Percentiles rank a stretch among this genome's conserved stretches.
Evolutionary conservation across 2,888 invertebrate genomes (phyloP).

Genomic region (Plusia festucae): DNA sequence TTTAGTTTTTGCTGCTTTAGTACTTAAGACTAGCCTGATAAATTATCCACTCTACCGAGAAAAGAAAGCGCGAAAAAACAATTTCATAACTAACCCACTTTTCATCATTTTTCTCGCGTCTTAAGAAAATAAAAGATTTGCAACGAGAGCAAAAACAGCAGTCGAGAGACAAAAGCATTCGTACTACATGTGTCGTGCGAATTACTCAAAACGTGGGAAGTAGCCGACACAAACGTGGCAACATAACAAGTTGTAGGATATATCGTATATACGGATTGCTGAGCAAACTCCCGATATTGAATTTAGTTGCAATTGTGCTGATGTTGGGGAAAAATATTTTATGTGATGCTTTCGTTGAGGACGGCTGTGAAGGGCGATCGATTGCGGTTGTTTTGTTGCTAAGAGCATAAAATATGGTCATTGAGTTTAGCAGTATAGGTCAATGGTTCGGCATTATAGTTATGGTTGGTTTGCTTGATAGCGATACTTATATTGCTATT

Average conservation of each 20-base stretch:
- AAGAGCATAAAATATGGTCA: background rate
- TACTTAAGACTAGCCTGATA: conserved; percentile 4
- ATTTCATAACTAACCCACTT: conserved; percentile 1
- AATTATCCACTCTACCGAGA: background rate
- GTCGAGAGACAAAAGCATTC: conserved; percentile 22
- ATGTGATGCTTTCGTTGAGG: background rate
- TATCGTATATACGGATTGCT: conserved; percentile 12
- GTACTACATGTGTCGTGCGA: conserved; percentile 18
- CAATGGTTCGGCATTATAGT: too few relatives aligned
- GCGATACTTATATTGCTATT: too few relatives aligned
- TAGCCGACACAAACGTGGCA: conserved; percentile 24
- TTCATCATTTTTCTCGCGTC: conserved; percentile 1
- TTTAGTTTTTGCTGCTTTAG: conserved; percentile 1
- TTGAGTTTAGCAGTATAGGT: background rate
- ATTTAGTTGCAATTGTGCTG: conserved; percentile 32
- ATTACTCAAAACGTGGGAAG: conserved; percentile 26
- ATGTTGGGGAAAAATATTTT: conserved; percentile 32
- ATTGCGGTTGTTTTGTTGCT: conserved; percentile 1
- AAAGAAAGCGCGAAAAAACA: background rate
- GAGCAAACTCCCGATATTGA: conserved; percentile 28
- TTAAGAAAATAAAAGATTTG: conserved; percentile 3
- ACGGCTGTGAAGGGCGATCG: conserved; percentile 1
- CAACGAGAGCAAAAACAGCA: conserved; percentile 4
- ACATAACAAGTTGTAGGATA: background rate
- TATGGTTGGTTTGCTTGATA: too few relatives aligned